Evolutionary conservation across 2,113 vertebrate species (phyloP), one percentile per base, ranked within the genome.

Genomic region (Alethe diademata): DNA sequence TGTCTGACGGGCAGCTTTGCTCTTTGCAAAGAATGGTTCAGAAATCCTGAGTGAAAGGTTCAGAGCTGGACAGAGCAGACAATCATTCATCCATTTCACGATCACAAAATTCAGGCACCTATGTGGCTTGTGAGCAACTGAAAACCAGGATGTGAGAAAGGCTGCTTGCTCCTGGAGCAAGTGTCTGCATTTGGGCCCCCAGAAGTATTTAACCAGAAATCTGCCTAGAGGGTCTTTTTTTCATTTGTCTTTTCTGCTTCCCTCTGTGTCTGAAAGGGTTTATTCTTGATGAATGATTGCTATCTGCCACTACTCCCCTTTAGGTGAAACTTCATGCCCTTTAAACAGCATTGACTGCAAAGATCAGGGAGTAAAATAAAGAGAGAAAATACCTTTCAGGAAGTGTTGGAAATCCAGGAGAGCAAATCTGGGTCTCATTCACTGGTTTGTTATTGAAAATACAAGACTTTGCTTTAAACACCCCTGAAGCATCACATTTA

Each of bases 21-120:
- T 96, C 90, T 94, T 95, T 95, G 73, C 61, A 92, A 91, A 75
- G 42, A 94, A 86, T 0, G 1, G 72, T 78, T 95, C 86, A 93
- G 92, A 93, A 96, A 93, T 69, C 81, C 86, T 78, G 78, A 79
- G 60, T 90, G 91, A 95, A 95, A 87, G 85, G 78, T 95, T 95
- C 86, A 90, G 91, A 85, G 61, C 35, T 80, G 75, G 93, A 67
- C 0, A 0, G 75, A 94, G 87, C 62, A 82, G 67, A 48, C n/a
- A 66, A 50, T 65, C 80, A 73, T 24, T 95, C 86, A 92, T 80
- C 56, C 1, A 0, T 80, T 78, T 47, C 2, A 0, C 0, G 2
- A 79, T 54, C 79, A 69, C 61, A 84, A 80, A 64, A 76, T 91
- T 29, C 13, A 9, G 51, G 53, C 35, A 72, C 43, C 48, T 36